Percentiles rank a stretch among this genome's conserved stretches.
Evolutionary conservation across 2,113 vertebrate genomes (phyloP).

Genomic region (Datnioides undecimradiatus): DNA sequence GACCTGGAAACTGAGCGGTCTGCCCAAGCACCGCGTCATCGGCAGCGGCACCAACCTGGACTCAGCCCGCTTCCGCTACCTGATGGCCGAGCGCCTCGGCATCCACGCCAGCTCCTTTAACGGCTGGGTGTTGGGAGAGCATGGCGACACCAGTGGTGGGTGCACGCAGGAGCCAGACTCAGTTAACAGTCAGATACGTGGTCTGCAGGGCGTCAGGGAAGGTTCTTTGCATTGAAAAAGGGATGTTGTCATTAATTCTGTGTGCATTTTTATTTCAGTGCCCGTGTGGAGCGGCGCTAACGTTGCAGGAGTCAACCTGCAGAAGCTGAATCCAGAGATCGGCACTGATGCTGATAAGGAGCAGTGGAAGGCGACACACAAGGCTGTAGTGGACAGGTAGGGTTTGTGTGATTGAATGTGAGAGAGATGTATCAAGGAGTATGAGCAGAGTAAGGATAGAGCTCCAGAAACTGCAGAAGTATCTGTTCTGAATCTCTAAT

Average conservation of each 20-base stretch:
- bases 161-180: neutral
- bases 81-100: slow-evolving; percentile 93
- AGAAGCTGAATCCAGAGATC: slow-evolving; percentile 93
- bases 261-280: slow-evolving; percentile 80
- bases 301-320: slow-evolving; percentile 93
- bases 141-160: slow-evolving; percentile 97
- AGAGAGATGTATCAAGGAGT: too few species aligned
- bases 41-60: slow-evolving; percentile 98
- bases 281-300: slow-evolving; percentile 96
- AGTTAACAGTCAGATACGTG: neutral
- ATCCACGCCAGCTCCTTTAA: slow-evolving; percentile 94
- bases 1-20: slow-evolving; percentile 98
- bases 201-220: neutral
- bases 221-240: neutral
- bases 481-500: neutral
- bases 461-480: neutral
- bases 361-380: slow-evolving; percentile 95
- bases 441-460: too few species aligned
- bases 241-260: too few species aligned
- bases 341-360: slow-evolving; percentile 90
- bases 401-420: neutral
- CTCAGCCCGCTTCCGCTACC: slow-evolving; percentile 93
- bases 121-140: slow-evolving; percentile 97
- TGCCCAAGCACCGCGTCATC: slow-evolving; percentile 95
- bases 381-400: slow-evolving; percentile 95